These are phyloP conservation scores for Sorex araneus DNA, from an alignment of 2,113 vertebrate species.

Conservation along the genomic window DNA sequence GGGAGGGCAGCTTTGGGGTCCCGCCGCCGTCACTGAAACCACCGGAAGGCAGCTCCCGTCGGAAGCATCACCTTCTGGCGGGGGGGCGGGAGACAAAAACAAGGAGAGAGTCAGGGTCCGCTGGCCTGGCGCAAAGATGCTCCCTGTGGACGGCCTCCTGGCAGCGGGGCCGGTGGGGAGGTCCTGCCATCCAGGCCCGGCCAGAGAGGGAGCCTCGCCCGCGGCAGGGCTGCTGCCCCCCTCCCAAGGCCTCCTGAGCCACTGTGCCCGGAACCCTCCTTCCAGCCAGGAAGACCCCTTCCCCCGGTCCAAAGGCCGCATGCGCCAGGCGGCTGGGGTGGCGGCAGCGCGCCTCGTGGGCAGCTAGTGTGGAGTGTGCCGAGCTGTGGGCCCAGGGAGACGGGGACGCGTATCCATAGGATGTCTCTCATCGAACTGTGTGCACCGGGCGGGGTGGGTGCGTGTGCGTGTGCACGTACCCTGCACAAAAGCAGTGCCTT, in stretches of 20 bases:
- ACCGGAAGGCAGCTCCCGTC: conserved; percentile 98
- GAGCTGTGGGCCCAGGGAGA: too few relatives aligned
- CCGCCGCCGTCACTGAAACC: conserved; percentile 98
- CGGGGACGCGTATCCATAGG: too few relatives aligned
- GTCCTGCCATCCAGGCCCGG: conserved; percentile 74
- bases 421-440: background rate
- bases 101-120: conserved; percentile 84
- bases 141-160: conserved; percentile 74
- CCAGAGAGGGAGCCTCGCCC: conserved; percentile 66
- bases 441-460: background rate
- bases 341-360: too few relatives aligned
- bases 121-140: conserved; percentile 77
- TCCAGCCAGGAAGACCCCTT: conserved; percentile 54
- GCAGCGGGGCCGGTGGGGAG: conserved; percentile 66
- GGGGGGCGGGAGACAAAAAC: conserved; percentile 84
- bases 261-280: conserved; percentile 68
- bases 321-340: background rate
- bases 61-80: conserved; percentile 99
- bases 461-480: background rate
- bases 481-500: too few relatives aligned
- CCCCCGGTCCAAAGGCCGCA: conserved; percentile 59
- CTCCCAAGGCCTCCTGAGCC: conserved; percentile 70
- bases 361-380: too few relatives aligned
- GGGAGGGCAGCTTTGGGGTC: conserved; percentile 98
- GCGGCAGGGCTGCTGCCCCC: conserved; percentile 17